phyloP scores from a whole-genome alignment of 2,888 invertebrate species.

The Calameuta idolon region DNA sequence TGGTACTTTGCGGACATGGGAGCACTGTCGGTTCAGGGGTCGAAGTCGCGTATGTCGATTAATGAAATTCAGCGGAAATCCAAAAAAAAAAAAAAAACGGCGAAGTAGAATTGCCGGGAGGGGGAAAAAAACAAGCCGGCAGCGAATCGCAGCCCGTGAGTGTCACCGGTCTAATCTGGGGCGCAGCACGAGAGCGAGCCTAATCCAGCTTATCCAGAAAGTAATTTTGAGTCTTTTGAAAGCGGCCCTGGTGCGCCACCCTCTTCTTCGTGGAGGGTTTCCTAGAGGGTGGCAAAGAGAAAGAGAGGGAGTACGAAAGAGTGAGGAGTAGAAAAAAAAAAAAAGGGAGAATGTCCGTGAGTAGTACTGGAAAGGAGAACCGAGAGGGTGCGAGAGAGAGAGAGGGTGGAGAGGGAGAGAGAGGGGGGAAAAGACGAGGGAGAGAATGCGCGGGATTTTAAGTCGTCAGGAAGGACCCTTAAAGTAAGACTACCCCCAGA shows the following conservation, averaged over 20 bases:
- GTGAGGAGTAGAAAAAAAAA: neutral
- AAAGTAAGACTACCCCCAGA: neutral
- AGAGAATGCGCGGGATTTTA: slow-evolving; percentile 35
- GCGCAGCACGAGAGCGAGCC: slow-evolving; percentile 67
- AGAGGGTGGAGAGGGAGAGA: slow-evolving; percentile 2
- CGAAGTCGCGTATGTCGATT: neutral
- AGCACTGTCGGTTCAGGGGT: neutral
- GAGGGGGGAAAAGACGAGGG: slow-evolving; percentile 16
- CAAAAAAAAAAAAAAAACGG: slow-evolving; percentile 11
- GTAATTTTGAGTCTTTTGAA: slow-evolving; percentile 76
- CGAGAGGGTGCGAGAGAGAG: neutral
- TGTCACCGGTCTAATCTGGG: slow-evolving; percentile 65
- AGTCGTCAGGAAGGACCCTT: slow-evolving; percentile 24
- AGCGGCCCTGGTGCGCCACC: slow-evolving; percentile 45
- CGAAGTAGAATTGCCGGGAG: neutral
- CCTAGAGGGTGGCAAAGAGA: slow-evolving; percentile 13
- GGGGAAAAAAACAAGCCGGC: slow-evolving; percentile 32
- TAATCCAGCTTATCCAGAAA: slow-evolving; percentile 76
- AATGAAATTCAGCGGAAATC: slow-evolving; percentile 19
- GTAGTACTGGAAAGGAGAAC: neutral
- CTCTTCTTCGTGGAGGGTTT: slow-evolving; percentile 15
- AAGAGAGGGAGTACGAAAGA: neutral
- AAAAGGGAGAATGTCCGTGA: neutral
- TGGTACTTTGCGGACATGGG: neutral
- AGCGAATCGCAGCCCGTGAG: slow-evolving; percentile 36